Evolutionary conservation across 2,113 vertebrate genomes (phyloP).

Genomic region (Microtus montanus): DNA sequence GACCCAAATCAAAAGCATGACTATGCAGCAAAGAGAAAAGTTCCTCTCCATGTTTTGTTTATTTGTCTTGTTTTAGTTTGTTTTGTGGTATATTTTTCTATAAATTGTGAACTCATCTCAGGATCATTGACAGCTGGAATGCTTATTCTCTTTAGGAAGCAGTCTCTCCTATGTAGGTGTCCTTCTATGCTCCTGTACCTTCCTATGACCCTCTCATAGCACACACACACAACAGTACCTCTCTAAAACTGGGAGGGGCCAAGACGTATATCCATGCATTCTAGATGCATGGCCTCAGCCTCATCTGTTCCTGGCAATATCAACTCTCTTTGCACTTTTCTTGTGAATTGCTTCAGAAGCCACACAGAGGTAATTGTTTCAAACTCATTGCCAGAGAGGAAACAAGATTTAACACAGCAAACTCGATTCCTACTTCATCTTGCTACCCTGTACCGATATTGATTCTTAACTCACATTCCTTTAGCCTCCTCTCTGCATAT

Average conservation of each 20-base stretch:
- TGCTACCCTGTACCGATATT: neutral
- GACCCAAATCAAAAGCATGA: neutral
- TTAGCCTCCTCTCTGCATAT: neutral
- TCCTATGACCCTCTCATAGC: neutral
- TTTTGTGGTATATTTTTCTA: neutral
- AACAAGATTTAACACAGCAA: neutral
- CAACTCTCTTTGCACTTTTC: neutral
- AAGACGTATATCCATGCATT: accelerated
- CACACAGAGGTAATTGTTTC: neutral
- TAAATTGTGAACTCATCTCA: neutral
- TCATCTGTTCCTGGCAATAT: accelerated
- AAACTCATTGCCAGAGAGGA: neutral
- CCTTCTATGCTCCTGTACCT: accelerated
- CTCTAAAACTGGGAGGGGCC: neutral
- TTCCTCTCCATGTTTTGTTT: neutral
- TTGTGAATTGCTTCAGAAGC: neutral
- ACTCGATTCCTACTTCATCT: neutral
- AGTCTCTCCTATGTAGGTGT: accelerated
- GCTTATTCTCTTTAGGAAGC: neutral
- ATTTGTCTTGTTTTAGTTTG: neutral
- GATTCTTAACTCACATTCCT: neutral
- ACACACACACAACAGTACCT: neutral
- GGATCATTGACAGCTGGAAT: neutral
- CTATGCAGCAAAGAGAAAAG: neutral
- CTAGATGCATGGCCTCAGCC: neutral